Evolutionary conservation across 2,797 vertebrate species (phyloP).

Genomic region (Apodemus agrarius): DNA sequence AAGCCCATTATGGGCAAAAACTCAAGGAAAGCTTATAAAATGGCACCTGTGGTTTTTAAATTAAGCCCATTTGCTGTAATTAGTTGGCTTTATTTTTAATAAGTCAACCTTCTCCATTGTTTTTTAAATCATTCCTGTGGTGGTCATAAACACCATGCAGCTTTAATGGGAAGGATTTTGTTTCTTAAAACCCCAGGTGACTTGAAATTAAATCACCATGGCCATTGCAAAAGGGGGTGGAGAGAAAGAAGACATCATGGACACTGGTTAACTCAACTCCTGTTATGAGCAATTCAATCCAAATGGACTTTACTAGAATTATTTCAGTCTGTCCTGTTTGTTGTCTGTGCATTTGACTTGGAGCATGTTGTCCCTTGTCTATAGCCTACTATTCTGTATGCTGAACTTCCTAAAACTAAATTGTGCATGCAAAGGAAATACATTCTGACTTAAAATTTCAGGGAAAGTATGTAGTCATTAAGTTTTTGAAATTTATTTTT

Average conservation of each 20-base stretch:
- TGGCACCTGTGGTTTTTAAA: slow-evolving; percentile 84
- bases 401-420: slow-evolving; percentile 58
- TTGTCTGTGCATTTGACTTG: slow-evolving; percentile 65
- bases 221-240: slow-evolving; percentile 14
- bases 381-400: slow-evolving; percentile 41
- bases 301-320: slow-evolving; percentile 46
- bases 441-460: slow-evolving; percentile 64
- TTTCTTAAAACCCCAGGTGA: slow-evolving; percentile 64
- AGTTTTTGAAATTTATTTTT: neutral
- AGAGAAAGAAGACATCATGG: slow-evolving; percentile 35
- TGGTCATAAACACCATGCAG: slow-evolving; percentile 78
- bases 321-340: neutral
- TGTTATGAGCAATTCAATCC: slow-evolving; percentile 54
- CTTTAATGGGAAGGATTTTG: slow-evolving; percentile 73
- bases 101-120: slow-evolving; percentile 79
- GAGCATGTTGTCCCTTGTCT: slow-evolving; percentile 35
- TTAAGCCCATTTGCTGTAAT: slow-evolving; percentile 85
- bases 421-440: slow-evolving; percentile 1
- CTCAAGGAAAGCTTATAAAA: slow-evolving; percentile 85
- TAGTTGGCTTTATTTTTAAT: slow-evolving; percentile 82
- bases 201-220: slow-evolving; percentile 71
- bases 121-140: slow-evolving; percentile 70
- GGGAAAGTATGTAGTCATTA: slow-evolving; percentile 33
- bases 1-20: slow-evolving; percentile 81
- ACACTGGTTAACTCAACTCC: slow-evolving; percentile 37